phyloP scores from a whole-genome alignment of 37 sponge, comb jelly and placozoan genomes.

The Beroe forskalii region DNA sequence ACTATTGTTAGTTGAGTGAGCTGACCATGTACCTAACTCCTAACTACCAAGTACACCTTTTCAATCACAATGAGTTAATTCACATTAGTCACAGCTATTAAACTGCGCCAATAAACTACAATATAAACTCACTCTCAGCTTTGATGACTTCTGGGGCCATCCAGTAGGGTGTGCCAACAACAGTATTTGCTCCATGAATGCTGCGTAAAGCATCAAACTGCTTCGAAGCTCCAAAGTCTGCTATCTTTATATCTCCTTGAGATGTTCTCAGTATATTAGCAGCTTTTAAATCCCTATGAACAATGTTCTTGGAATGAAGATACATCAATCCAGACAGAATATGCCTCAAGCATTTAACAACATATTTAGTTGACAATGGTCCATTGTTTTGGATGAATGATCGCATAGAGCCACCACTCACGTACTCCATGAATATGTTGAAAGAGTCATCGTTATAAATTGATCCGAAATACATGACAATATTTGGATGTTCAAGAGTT shows the following conservation, averaged over 20 bases:
- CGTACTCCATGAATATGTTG: constrained; percentile 46
- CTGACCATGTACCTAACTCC: too few species aligned
- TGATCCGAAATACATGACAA: constrained; percentile 8
- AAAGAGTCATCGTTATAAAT: not conserved
- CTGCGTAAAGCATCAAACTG: constrained; percentile 74
- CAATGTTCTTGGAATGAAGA: not conserved
- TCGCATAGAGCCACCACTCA: constrained; percentile 39
- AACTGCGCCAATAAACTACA: too few species aligned
- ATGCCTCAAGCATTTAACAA: not conserved
- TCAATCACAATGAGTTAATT: too few species aligned
- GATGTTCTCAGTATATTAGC: constrained; percentile 91
- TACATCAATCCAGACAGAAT: not conserved
- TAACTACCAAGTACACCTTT: too few species aligned
- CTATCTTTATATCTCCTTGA: constrained; percentile 87
- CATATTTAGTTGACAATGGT: not conserved
- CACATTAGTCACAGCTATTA: too few species aligned
- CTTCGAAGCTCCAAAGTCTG: constrained; percentile 96
- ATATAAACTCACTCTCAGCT: constrained; percentile 49
- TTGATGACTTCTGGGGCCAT: constrained; percentile 95
- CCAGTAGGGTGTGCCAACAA: constrained; percentile 98
- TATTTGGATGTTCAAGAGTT: constrained; percentile 6
- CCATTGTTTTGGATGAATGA: constrained; percentile 45
- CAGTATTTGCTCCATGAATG: constrained; percentile 70
- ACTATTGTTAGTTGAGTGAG: too few species aligned
- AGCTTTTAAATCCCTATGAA: constrained; percentile 65